Percentiles rank a stretch among this genome's conserved stretches.
Conservation (phyloP, 2,888 invertebrate species). For the Drosophila aldrichi region DNA sequence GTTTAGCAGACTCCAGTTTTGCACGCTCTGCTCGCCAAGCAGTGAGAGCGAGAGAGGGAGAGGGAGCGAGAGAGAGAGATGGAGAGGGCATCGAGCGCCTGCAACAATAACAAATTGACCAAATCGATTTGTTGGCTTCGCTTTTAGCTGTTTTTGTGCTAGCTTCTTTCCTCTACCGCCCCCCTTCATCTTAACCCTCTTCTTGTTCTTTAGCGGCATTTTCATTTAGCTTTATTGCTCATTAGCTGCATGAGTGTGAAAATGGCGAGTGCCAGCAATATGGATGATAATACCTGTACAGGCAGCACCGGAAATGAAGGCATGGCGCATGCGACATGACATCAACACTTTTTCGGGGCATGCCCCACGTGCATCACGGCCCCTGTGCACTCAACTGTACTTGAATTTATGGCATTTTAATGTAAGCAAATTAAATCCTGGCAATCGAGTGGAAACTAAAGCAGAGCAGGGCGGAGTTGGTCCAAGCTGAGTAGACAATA, state of each 20-base stretch:
- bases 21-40: conserved; percentile 61
- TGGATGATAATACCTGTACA: conserved; percentile 11
- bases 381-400: conserved; percentile 62
- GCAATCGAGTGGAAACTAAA: conserved; percentile 62
- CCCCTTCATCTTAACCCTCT: conserved; percentile 10
- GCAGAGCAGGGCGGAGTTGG: background rate
- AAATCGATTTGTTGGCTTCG: conserved; percentile 76
- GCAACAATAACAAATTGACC: conserved; percentile 79
- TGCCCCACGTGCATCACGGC: conserved; percentile 3
- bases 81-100: conserved; percentile 28
- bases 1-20: conserved; percentile 68
- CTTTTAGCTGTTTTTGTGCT: conserved; percentile 26
- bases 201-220: conserved; percentile 63
- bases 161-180: conserved; percentile 19
- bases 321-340: conserved; percentile 61
- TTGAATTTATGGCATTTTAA: conserved; percentile 75
- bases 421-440: conserved; percentile 68
- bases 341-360: conserved; percentile 33
- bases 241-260: conserved; percentile 77
- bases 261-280: conserved; percentile 69
- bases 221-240: conserved; percentile 79
- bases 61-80: background rate
- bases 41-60: background rate
- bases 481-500: conserved; percentile 28
- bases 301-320: conserved; percentile 61